A percentile compares a stretch with the other conserved stretches of the same genome.
phyloP scores from a whole-genome alignment of 2,888 invertebrate species.

The Drosophila barbarae region DNA sequence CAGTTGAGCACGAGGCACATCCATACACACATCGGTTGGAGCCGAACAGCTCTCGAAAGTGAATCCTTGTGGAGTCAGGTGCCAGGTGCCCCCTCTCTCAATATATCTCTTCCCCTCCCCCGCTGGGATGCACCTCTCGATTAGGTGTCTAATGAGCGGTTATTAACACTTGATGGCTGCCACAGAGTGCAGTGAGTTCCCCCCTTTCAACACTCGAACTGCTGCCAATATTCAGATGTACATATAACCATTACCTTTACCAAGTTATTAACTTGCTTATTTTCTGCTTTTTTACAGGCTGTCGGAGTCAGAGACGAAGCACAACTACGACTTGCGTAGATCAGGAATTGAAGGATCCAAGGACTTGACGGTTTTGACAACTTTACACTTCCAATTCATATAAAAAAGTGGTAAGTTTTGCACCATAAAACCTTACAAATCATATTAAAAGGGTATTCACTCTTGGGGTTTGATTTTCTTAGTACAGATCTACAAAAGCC shows the following conservation, averaged over 20 bases:
- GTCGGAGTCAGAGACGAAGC: not conserved
- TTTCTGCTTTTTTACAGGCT: constrained; percentile 2
- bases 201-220: constrained; percentile 3
- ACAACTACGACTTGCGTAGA: not conserved
- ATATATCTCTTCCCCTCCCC: not conserved
- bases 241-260: not conserved
- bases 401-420: constrained; percentile 5
- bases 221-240: not conserved
- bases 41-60: not conserved
- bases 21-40: constrained; percentile 1
- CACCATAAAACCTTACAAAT: not conserved
- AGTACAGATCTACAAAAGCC: no score
- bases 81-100: not conserved
- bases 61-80: not conserved
- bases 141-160: constrained; percentile 64
- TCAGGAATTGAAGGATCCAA: not conserved
- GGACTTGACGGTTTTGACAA: not conserved
- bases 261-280: not conserved
- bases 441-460: no score
- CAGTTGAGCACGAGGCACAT: constrained; percentile 5
- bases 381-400: not conserved
- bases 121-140: constrained; percentile 21
- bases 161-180: constrained; percentile 50
- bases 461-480: not conserved
- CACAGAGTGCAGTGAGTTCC: constrained; percentile 2